These are phyloP conservation scores for Acanthoscelides obtectus DNA, from an alignment of 2,888 invertebrate genomes.

Conservation along the genomic window DNA sequence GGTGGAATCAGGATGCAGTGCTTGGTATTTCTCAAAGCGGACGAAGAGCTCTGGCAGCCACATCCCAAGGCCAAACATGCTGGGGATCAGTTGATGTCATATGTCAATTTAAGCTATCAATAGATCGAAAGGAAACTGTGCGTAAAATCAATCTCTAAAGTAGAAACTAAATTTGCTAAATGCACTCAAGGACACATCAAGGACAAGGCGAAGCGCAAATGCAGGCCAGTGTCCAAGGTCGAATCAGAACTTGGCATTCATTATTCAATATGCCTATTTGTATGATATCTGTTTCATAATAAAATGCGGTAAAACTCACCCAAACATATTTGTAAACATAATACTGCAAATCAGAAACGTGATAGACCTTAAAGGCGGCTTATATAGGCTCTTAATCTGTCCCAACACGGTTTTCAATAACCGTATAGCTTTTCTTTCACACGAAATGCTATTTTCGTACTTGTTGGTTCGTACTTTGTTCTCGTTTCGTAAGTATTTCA, in stretches of 20 bases:
- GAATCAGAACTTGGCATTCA: no score
- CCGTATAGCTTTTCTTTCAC: constrained; percentile 9
- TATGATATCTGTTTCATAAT: no score
- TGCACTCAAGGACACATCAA: no score
- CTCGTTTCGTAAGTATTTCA: constrained; percentile 26
- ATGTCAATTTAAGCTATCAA: no score
- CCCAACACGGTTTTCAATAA: constrained; percentile 16
- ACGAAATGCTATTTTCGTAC: constrained; percentile 3
- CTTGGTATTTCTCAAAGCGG: constrained; percentile 49
- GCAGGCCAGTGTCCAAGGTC: no score
- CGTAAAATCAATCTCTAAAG: no score
- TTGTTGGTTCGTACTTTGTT: constrained; percentile 5
- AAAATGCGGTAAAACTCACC: constrained; percentile 51
- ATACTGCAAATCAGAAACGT: constrained; percentile 57
- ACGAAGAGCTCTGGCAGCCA: constrained; percentile 76
- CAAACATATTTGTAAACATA: constrained; percentile 64
- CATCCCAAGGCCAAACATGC: constrained; percentile 64
- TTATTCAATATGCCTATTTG: no score
- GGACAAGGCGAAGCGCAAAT: no score
- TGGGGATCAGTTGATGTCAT: no score
- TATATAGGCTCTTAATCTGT: constrained; percentile 56
- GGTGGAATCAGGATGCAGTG: constrained; percentile 48
- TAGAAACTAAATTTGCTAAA: no score
- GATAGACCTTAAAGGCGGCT: constrained; percentile 52
- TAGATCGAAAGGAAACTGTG: no score